Percentiles rank a stretch among this genome's conserved stretches.
Evolutionary conservation across 2,888 invertebrate genomes (phyloP).

Genomic region (Buathra laborator): DNA sequence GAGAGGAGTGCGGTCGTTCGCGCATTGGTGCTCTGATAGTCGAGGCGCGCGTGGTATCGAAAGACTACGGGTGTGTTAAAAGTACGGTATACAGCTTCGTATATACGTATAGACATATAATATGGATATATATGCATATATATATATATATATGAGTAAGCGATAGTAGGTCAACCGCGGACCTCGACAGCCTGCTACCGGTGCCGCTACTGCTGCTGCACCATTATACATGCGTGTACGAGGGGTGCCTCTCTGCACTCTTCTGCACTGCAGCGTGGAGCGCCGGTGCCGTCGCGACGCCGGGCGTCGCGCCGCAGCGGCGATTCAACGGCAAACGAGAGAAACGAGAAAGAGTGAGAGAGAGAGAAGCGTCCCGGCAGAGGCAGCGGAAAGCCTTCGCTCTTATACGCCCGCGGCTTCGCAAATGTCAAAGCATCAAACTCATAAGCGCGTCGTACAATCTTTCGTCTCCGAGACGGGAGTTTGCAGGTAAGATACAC

Average conservation of each 20-base stretch:
- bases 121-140: neutral
- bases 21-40: conserved; percentile 35
- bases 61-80: conserved; percentile 32
- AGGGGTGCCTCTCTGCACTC: conserved; percentile 42
- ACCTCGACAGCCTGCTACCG: conserved; percentile 54
- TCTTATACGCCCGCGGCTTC: conserved; percentile 41
- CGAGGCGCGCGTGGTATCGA: conserved; percentile 23
- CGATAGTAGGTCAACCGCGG: conserved; percentile 70
- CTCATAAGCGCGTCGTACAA: conserved; percentile 46
- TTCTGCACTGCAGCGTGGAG: conserved; percentile 60
- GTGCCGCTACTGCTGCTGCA: conserved; percentile 61
- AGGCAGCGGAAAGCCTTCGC: conserved; percentile 24
- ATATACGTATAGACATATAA: neutral
- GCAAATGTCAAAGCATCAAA: conserved; percentile 67
- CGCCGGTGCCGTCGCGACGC: conserved; percentile 56
- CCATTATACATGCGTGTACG: conserved; percentile 70
- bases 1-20: conserved; percentile 24
- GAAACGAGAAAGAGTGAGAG: conserved; percentile 25
- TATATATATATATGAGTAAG: conserved; percentile 19
- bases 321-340: conserved; percentile 45
- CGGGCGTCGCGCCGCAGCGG: conserved; percentile 42
- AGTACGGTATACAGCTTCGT: conserved; percentile 12
- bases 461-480: conserved; percentile 30
- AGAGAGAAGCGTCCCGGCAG: conserved; percentile 18
- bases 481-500: conserved; percentile 22